phyloP scores from a whole-genome alignment of 2,888 invertebrate genomes.

The Cactoblastis cactorum region DNA sequence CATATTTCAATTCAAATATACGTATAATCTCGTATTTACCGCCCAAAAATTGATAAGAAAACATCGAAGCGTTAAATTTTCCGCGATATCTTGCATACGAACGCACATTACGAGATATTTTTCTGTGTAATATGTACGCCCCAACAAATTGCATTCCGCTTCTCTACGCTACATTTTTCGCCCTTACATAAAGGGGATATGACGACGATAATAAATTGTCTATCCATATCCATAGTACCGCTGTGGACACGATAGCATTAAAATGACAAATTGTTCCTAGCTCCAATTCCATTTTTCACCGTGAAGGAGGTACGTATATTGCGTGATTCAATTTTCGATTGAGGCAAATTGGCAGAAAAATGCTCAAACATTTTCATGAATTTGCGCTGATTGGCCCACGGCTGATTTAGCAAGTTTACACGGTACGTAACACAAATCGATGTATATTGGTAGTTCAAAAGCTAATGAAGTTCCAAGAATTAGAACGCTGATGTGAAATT shows the following conservation, averaged over 20 bases:
- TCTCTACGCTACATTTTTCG: slow-evolving; percentile 41
- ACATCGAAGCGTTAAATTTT: background rate
- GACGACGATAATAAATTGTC: slow-evolving; percentile 56
- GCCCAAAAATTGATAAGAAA: background rate
- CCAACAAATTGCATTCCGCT: slow-evolving; percentile 52
- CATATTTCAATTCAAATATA: background rate
- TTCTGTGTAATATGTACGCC: slow-evolving; percentile 29
- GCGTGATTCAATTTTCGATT: slow-evolving; percentile 44
- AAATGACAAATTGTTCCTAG: slow-evolving; percentile 67
- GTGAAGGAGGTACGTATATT: slow-evolving; percentile 49
- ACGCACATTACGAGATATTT: slow-evolving; percentile 32
- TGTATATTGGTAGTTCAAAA: slow-evolving; percentile 19
- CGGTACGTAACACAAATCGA: slow-evolving; percentile 20
- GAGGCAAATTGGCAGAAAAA: slow-evolving; percentile 38
- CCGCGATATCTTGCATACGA: slow-evolving; percentile 17
- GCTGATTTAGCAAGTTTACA: slow-evolving; percentile 27
- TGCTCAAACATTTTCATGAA: slow-evolving; percentile 34
- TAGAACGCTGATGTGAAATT: background rate
- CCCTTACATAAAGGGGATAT: slow-evolving; percentile 46
- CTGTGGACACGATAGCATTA: slow-evolving; percentile 60
- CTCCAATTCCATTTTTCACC: slow-evolving; percentile 64
- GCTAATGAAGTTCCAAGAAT: slow-evolving; percentile 22
- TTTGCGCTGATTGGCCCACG: slow-evolving; percentile 33
- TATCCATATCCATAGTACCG: slow-evolving; percentile 53
- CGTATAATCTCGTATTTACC: too few relatives aligned